Conservation (phyloP, 2,797 vertebrate genomes). For the Cyclura pinguis region DNA sequence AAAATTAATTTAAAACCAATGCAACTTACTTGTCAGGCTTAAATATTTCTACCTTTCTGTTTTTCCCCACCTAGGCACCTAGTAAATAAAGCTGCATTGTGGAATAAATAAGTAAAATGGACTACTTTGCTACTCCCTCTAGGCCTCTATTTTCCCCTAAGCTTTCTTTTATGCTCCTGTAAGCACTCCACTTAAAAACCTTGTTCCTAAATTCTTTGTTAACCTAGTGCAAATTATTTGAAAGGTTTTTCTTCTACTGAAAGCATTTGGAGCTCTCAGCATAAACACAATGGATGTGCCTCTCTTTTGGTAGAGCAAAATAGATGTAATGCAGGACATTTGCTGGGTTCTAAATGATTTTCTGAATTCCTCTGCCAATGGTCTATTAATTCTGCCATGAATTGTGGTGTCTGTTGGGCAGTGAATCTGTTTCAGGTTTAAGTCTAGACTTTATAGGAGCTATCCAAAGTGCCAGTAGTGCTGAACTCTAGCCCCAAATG, state of each 20-base stretch:
- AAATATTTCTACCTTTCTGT: slow-evolving; percentile 37
- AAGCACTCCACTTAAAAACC: slow-evolving; percentile 37
- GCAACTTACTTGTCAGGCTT: slow-evolving; percentile 44
- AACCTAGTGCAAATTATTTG: slow-evolving; percentile 56
- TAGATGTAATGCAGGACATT: slow-evolving; percentile 18
- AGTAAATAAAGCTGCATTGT: slow-evolving; percentile 34
- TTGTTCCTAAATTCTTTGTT: slow-evolving; percentile 42
- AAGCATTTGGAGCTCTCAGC: slow-evolving; percentile 24
- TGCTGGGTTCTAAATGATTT: not conserved
- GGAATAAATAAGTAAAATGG: slow-evolving; percentile 53
- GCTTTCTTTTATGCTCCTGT: slow-evolving; percentile 47
- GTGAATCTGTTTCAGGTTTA: too few relatives aligned
- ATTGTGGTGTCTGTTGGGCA: too few relatives aligned
- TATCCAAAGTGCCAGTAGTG: too few relatives aligned
- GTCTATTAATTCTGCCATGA: not conserved
- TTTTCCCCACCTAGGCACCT: slow-evolving; percentile 52
- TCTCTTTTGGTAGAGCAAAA: slow-evolving; percentile 10
- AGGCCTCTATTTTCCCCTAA: slow-evolving; percentile 47
- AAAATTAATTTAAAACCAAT: slow-evolving; percentile 49
- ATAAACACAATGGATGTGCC: slow-evolving; percentile 21
- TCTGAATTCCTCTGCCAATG: slow-evolving; percentile 10
- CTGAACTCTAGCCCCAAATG: too few relatives aligned
- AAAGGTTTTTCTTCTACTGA: slow-evolving; percentile 53
- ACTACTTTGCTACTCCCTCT: slow-evolving; percentile 27
- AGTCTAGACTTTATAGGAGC: too few relatives aligned